Conservation (phyloP, 2,113 vertebrate species). For the Planiliza haematocheilus region DNA sequence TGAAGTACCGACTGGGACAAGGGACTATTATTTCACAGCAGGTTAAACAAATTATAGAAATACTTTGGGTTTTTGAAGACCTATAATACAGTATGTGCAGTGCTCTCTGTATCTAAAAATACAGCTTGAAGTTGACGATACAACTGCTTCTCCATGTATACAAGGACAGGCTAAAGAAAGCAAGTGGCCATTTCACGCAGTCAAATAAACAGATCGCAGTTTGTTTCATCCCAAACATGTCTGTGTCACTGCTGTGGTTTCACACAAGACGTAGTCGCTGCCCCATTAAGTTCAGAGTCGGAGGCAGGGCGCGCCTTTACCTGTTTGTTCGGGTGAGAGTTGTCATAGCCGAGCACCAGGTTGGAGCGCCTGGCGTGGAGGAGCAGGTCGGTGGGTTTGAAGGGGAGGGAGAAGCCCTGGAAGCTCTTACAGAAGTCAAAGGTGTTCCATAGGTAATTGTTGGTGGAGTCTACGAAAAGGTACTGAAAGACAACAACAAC, state of each 20-base stretch:
- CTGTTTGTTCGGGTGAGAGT: slow-evolving; percentile 95
- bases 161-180: too few relatives aligned
- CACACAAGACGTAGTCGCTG: not conserved
- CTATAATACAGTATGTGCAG: too few relatives aligned
- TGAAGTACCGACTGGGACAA: not conserved
- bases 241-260: not conserved
- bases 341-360: slow-evolving; percentile 93
- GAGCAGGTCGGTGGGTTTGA: slow-evolving; percentile 93
- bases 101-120: too few relatives aligned
- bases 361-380: slow-evolving; percentile 87
- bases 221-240: not conserved
- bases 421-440: slow-evolving; percentile 92
- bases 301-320: slow-evolving; percentile 67
- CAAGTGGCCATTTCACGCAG: not conserved
- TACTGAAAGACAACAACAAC: slow-evolving; percentile 82
- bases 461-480: slow-evolving; percentile 91
- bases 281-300: not conserved
- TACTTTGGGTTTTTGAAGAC: too few relatives aligned
- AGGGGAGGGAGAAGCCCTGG: slow-evolving; percentile 90
- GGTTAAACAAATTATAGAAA: not conserved
- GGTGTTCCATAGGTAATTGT: slow-evolving; percentile 93
- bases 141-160: not conserved
- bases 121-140: too few relatives aligned
- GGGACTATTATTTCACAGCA: not conserved
- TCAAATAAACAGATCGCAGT: not conserved